A percentile compares a stretch with the other conserved stretches of the same genome.
These are phyloP conservation scores for Gymnothorax javanicus DNA, from an alignment of 2,797 vertebrate species.

Conservation along the genomic window DNA sequence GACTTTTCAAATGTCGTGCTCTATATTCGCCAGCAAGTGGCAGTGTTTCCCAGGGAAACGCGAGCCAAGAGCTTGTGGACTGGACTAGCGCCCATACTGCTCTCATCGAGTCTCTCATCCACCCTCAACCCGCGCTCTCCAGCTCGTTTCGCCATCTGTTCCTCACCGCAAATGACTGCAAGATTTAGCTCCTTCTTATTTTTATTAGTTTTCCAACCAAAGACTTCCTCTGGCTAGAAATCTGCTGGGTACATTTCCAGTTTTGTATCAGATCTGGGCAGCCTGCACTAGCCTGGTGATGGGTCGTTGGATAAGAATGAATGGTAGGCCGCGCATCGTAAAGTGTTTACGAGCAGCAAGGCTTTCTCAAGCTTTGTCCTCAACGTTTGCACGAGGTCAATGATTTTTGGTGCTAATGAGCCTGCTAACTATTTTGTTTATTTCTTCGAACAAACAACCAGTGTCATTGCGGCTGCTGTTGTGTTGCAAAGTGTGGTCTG, in stretches of 20 bases:
- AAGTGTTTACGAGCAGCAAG: background rate
- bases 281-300: constrained; percentile 2
- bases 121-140: background rate
- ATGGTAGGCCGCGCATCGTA: background rate
- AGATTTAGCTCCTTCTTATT: constrained; percentile 48
- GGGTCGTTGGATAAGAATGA: constrained; percentile 4
- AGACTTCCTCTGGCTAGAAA: constrained; percentile 61
- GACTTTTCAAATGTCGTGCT: constrained; percentile 27
- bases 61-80: constrained; percentile 1
- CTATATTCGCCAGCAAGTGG: constrained; percentile 50
- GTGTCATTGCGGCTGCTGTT: background rate
- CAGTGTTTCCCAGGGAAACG: constrained; percentile 52
- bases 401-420: background rate
- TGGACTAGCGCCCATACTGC: constrained; percentile 2
- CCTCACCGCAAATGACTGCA: constrained; percentile 12
- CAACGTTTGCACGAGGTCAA: background rate
- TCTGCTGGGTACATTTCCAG: constrained; percentile 53
- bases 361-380: background rate
- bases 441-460: background rate
- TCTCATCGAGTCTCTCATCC: constrained; percentile 13
- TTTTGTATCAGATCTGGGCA: constrained; percentile 57
- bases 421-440: background rate
- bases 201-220: constrained; percentile 55
- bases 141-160: constrained; percentile 26
- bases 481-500: background rate